Evolutionary conservation across 2,113 vertebrate species (phyloP).

Genomic region (Gila orcuttii): DNA sequence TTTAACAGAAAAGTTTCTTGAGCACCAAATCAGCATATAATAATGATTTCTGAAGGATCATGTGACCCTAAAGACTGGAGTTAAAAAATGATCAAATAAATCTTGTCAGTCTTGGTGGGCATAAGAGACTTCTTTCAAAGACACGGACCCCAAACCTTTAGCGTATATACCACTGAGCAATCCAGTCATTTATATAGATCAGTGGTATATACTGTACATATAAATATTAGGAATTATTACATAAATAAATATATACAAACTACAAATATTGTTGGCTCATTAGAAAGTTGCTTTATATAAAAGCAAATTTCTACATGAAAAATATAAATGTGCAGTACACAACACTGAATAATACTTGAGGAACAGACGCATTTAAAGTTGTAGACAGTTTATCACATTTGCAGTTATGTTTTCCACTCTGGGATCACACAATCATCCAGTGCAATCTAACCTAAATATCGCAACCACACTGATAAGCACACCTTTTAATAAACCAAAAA

Average conservation of each 20-base stretch:
- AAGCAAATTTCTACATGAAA: too few species aligned
- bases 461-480: slow-evolving; percentile 10
- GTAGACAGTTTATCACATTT: slow-evolving; percentile 13
- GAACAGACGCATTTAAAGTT: neutral
- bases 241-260: neutral
- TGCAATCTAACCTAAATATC: neutral
- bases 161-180: too few species aligned
- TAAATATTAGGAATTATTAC: neutral
- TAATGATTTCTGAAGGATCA: neutral
- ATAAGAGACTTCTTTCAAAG: neutral
- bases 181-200: too few species aligned
- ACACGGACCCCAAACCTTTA: neutral
- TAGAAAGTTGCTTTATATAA: neutral
- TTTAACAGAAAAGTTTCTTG: too few species aligned
- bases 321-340: neutral
- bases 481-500: neutral
- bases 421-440: neutral
- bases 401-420: neutral
- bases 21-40: neutral
- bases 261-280: neutral
- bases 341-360: neutral
- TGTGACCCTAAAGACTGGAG: neutral
- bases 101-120: neutral
- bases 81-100: neutral
- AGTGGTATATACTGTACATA: neutral